Conservation (phyloP, 1,140 invertebrate genomes). For the Drosophila pandora region DNA sequence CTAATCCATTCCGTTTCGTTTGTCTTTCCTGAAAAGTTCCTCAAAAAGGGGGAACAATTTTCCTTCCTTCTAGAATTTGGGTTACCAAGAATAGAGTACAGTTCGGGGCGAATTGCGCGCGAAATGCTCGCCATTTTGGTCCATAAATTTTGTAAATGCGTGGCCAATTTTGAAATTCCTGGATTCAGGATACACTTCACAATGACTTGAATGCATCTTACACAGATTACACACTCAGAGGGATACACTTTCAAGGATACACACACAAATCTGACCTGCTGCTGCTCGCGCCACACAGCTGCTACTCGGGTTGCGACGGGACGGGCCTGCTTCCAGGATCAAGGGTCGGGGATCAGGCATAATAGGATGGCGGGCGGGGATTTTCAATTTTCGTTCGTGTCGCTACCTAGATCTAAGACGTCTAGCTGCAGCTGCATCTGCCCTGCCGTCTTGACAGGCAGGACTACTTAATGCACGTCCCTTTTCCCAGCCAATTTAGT, state of each 20-base stretch:
- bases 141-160: slow-evolving; percentile 34
- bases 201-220: slow-evolving; percentile 15
- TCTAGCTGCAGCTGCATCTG: slow-evolving; percentile 51
- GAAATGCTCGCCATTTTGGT: slow-evolving; percentile 50
- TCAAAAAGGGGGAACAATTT: slow-evolving; percentile 2
- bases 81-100: slow-evolving; percentile 22
- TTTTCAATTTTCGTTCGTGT: slow-evolving; percentile 29
- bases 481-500: slow-evolving; percentile 58
- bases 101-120: slow-evolving; percentile 51
- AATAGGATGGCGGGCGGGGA: slow-evolving; percentile 21
- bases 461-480: slow-evolving; percentile 68
- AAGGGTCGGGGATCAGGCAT: slow-evolving; percentile 52
- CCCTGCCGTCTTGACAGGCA: slow-evolving; percentile 18
- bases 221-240: slow-evolving; percentile 3
- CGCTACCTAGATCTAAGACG: slow-evolving; percentile 41
- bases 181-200: slow-evolving; percentile 13
- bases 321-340: slow-evolving; percentile 22
- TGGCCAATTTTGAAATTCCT: slow-evolving; percentile 30
- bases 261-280: slow-evolving; percentile 67
- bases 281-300: slow-evolving; percentile 55
- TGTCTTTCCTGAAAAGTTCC: slow-evolving; percentile 11
- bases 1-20: slow-evolving; percentile 16
- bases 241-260: slow-evolving; percentile 7
- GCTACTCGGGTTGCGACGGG: slow-evolving; percentile 49
- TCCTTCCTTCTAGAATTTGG: slow-evolving; percentile 29